Evolutionary conservation across 2,888 invertebrate species (phyloP).

Genomic region (Ellobium chinense): DNA sequence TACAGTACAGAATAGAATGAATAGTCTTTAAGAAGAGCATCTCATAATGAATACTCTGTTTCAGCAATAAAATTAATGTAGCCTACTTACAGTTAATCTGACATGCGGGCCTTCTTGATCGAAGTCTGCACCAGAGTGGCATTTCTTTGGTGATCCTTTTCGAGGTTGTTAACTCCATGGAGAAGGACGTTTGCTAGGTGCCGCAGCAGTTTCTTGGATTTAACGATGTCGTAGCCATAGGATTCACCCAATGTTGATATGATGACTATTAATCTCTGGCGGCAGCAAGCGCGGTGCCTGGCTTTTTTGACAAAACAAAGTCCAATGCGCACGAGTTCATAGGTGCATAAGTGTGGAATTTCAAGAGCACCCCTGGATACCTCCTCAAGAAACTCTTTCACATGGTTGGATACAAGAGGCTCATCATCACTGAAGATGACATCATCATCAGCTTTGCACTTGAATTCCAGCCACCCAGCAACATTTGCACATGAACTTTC

Average conservation of each 20-base stretch:
- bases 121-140: slow-evolving; percentile 12
- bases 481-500: neutral
- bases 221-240: neutral
- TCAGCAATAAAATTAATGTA: neutral
- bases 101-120: slow-evolving; percentile 12
- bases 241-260: neutral
- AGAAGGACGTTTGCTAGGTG: slow-evolving; percentile 10
- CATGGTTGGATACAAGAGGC: neutral
- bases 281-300: slow-evolving; percentile 18
- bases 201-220: neutral
- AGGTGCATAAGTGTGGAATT: slow-evolving; percentile 6
- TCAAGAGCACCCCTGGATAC: slow-evolving; percentile 7
- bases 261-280: neutral
- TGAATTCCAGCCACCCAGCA: neutral
- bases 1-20: neutral
- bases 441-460: slow-evolving; percentile 1
- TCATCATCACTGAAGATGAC: slow-evolving; percentile 10
- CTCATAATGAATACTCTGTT: neutral
- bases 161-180: neutral
- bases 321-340: slow-evolving; percentile 16
- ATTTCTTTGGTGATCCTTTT: slow-evolving; percentile 1
- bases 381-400: slow-evolving; percentile 12
- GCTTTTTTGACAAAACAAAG: slow-evolving; percentile 15
- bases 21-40: neutral
- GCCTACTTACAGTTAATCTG: neutral